Percentiles rank a stretch among this genome's conserved stretches.
These are phyloP conservation scores for Sapayoa aenigma DNA, from an alignment of 2,113 vertebrate genomes.

Conservation along the genomic window DNA sequence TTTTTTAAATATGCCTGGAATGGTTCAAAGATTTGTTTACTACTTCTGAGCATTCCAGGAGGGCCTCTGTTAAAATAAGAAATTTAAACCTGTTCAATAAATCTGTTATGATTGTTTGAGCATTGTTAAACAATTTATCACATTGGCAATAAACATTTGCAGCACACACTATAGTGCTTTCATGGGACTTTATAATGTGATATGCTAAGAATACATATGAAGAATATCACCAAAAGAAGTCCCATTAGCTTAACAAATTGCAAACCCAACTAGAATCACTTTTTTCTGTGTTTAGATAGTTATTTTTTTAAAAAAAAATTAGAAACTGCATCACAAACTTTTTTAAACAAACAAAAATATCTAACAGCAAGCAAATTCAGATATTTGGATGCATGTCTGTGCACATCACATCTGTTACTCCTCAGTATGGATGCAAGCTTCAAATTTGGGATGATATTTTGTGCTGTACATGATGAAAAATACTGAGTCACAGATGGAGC, in stretches of 20 bases:
- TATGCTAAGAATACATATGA: slow-evolving; percentile 28
- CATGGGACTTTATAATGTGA: neutral
- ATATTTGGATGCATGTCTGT: neutral
- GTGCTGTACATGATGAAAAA: neutral
- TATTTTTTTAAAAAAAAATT: neutral
- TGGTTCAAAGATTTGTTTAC: neutral
- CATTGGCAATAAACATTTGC: slow-evolving; percentile 46
- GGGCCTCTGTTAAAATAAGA: slow-evolving; percentile 7
- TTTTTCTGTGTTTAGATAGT: neutral
- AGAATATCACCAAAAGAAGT: neutral
- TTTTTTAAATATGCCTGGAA: neutral
- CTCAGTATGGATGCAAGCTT: neutral
- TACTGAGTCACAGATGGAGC: neutral
- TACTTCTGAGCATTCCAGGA: neutral
- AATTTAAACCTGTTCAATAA: slow-evolving; percentile 24
- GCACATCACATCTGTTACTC: neutral
- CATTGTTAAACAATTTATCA: slow-evolving; percentile 52
- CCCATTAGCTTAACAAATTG: slow-evolving; percentile 34
- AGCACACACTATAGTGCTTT: neutral
- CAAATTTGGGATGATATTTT: neutral
- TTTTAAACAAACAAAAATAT: neutral
- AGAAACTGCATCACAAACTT: neutral
- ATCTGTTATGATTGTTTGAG: slow-evolving; percentile 28
- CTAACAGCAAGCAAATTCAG: neutral
- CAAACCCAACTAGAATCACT: neutral